Evolutionary conservation across 2,888 invertebrate species (phyloP).

Genomic region (Eilema sororculum): DNA sequence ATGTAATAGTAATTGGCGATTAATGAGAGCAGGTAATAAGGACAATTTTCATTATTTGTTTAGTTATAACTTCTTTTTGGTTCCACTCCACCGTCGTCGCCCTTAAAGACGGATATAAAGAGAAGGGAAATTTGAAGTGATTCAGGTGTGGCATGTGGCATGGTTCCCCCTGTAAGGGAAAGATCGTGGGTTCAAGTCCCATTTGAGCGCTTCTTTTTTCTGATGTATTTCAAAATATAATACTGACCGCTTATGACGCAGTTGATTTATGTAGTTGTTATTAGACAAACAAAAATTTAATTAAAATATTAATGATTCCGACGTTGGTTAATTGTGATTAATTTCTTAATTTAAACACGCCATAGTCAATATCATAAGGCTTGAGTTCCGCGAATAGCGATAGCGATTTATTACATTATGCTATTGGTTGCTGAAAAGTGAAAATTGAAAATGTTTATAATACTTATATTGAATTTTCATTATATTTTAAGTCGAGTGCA

Average conservation of each 20-base stretch:
- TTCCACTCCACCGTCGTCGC: too few species aligned
- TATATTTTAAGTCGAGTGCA: too few species aligned
- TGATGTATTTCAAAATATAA: too few species aligned
- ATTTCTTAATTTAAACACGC: constrained; percentile 52
- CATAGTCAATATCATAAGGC: background rate
- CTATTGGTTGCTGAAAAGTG: background rate
- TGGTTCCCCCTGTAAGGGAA: too few species aligned
- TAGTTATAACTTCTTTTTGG: background rate
- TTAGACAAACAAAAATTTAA: constrained; percentile 54
- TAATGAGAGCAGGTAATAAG: background rate
- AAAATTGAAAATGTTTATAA: background rate
- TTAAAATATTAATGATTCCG: constrained; percentile 56
- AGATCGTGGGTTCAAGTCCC: too few species aligned
- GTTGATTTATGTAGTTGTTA: constrained; percentile 43
- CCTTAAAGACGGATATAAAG: too few species aligned
- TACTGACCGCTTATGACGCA: constrained; percentile 13
- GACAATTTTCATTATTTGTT: background rate
- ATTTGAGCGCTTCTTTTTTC: too few species aligned
- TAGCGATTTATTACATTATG: background rate
- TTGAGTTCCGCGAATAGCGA: background rate
- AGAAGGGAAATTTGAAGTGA: too few species aligned
- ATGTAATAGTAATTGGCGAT: background rate
- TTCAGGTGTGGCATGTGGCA: too few species aligned
- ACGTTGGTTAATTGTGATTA: constrained; percentile 54
- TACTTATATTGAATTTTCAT: background rate